Conservation (phyloP, 2,888 invertebrate genomes). For the Ditula angustiorana region DNA sequence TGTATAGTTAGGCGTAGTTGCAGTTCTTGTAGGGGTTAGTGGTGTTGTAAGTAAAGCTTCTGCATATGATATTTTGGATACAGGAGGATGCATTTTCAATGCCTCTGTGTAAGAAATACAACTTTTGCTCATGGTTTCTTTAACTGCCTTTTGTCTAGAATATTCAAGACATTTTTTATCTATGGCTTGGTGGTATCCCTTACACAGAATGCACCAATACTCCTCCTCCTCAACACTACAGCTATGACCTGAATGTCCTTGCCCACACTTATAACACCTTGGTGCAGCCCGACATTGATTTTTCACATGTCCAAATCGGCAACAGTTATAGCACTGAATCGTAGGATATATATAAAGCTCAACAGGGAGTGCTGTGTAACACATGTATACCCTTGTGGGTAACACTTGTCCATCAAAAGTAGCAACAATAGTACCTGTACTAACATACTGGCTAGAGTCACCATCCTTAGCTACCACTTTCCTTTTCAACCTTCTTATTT, state of each 20-base stretch:
- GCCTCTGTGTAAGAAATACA: not conserved
- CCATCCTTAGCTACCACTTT: slow-evolving; percentile 6
- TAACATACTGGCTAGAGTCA: not conserved
- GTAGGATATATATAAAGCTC: slow-evolving; percentile 34
- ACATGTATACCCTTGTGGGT: not conserved
- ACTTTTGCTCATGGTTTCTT: slow-evolving; percentile 35
- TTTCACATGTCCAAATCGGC: slow-evolving; percentile 37
- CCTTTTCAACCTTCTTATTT: too few relatives aligned
- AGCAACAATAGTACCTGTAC: too few relatives aligned
- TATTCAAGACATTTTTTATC: slow-evolving; percentile 35
- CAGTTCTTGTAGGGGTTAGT: too few relatives aligned
- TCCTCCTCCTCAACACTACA: slow-evolving; percentile 25
- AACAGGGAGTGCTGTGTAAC: not conserved
- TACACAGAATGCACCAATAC: slow-evolving; percentile 23
- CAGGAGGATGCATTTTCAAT: not conserved
- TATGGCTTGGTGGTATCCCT: slow-evolving; percentile 21
- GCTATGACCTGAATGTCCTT: slow-evolving; percentile 21
- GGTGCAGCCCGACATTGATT: slow-evolving; percentile 29
- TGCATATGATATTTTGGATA: not conserved
- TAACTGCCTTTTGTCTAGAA: slow-evolving; percentile 24
- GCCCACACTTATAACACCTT: slow-evolving; percentile 37
- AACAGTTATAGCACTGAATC: slow-evolving; percentile 40
- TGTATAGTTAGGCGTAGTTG: too few relatives aligned
- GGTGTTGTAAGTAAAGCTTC: not conserved
- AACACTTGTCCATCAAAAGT: slow-evolving; percentile 10